These are phyloP conservation scores for Vesta saturnalis DNA, from an alignment of 2,888 invertebrate genomes.

Conservation along the genomic window DNA sequence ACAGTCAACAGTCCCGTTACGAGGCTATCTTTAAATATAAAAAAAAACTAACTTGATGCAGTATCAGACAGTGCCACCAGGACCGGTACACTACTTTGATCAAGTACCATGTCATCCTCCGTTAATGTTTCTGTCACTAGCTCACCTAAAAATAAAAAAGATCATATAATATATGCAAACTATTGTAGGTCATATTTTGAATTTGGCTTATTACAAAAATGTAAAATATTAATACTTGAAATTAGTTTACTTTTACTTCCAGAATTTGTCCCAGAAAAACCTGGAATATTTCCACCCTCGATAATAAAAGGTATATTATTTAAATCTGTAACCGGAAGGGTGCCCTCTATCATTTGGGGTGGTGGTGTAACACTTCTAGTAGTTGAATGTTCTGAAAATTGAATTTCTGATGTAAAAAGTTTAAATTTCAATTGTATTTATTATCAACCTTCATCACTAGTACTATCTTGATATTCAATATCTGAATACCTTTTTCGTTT, in stretches of 20 bases:
- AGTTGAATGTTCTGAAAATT: neutral
- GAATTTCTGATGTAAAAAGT: conserved; percentile 3
- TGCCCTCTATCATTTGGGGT: neutral
- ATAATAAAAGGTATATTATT: conserved; percentile 3
- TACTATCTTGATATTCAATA: neutral
- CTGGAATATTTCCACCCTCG: neutral
- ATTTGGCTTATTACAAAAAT: neutral
- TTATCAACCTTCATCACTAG: neutral
- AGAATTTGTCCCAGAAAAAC: neutral
- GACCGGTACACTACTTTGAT: too few species aligned
- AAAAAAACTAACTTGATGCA: too few species aligned
- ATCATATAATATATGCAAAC: neutral
- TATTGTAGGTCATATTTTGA: neutral
- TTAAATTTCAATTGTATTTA: conserved; percentile 2
- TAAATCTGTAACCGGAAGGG: neutral
- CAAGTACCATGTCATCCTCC: conserved; percentile 1
- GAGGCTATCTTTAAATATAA: too few species aligned
- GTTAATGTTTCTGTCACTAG: neutral
- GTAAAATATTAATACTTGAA: neutral
- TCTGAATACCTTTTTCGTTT: conserved; percentile 1
- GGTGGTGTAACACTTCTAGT: neutral
- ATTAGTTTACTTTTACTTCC: neutral
- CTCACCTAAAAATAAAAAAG: conserved; percentile 3
- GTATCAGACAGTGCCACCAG: too few species aligned
- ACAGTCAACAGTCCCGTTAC: too few species aligned